These are phyloP conservation scores for Ethmia dodecea DNA, from an alignment of 2,888 invertebrate genomes.

Conservation along the genomic window DNA sequence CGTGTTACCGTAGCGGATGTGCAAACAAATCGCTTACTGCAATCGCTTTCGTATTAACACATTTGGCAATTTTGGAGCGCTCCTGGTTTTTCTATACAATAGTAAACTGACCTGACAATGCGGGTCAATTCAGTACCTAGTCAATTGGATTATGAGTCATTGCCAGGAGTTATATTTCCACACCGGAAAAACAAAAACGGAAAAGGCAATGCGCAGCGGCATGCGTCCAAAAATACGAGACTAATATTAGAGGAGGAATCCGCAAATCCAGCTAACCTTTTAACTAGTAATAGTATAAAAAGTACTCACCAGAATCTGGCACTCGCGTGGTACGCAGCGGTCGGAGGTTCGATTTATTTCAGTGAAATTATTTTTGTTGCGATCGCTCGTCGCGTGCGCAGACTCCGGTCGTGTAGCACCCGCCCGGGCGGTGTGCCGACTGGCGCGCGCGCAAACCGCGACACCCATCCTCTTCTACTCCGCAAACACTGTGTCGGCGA, in stretches of 20 bases:
- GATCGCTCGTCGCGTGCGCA: conserved; percentile 64
- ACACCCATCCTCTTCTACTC: background rate
- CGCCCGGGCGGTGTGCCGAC: conserved; percentile 77
- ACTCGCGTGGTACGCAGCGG: conserved; percentile 50
- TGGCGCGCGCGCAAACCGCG: conserved; percentile 35
- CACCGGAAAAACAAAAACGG: conserved; percentile 28
- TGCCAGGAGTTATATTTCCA: background rate
- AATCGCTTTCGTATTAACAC: conserved; percentile 40
- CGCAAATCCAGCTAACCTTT: conserved; percentile 8
- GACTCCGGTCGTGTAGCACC: conserved; percentile 76
- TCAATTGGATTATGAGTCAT: background rate
- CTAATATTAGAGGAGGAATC: conserved; percentile 44
- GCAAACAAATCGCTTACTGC: conserved; percentile 27
- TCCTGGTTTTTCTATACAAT: too few species aligned
- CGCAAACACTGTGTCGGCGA: background rate
- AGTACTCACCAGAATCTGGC: conserved; percentile 71
- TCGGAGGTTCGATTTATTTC: conserved; percentile 61
- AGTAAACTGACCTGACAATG: too few species aligned
- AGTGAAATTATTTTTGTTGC: conserved; percentile 53
- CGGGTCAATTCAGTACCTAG: too few species aligned
- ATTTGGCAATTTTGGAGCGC: conserved; percentile 27
- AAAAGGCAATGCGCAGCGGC: conserved; percentile 47
- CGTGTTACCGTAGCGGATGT: conserved; percentile 20
- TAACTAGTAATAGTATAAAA: conserved; percentile 4
- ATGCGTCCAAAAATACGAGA: conserved; percentile 60